Base-by-base conservation (phyloP, 1,140 invertebrate species). In the Cepaea nemoralis region DNA sequence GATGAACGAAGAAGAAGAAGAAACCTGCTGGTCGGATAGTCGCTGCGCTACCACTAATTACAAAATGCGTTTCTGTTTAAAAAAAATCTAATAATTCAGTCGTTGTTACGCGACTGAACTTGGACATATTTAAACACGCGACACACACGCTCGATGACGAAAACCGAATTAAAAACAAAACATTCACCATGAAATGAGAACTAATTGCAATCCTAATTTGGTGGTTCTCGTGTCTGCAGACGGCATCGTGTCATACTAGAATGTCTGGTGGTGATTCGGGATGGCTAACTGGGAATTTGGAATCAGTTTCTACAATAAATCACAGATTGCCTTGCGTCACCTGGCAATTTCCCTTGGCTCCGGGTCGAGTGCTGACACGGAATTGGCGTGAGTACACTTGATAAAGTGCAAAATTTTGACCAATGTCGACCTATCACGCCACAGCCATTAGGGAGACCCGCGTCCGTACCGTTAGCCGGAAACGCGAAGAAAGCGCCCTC, bases 301-400 rank as follows among this genome's bases (percentile, higher is more conserved):
- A 63, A 63, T 63, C 59, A 27, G 59, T 63, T 63, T 63, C 59
- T 63, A 63, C 6, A 63, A 63, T 63, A 63, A 63, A 63, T 63
- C 59, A 63, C 59, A 31, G 59, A 63, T 63, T 63, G 59, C 59
- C 59, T 63, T 63, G 59, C 59, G 59, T 63, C 59, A 63, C 59
- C n/a, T 63, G 59, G 59, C 27, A 63, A 63, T 63, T 63, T 63
- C 59, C 59, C 59, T 27, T 6, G 59, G 5, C 59, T 63, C n/a
- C 6, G 16, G 27, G 59, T 31, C 59, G 27, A 27, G n/a, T 16
- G 59, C 59, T 63, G 59, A 63, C 59, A 63, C 59, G 59, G 33
- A 27, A 63, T 16, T 63, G 59, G 59, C 59, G 59, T 63, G 59
- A 63, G 59, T 63, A 63, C 59, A 63, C n/a, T 63, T 63, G 59